Evolutionary conservation across 1,140 invertebrate species (phyloP).

Genomic region (Drosophila burlai): DNA sequence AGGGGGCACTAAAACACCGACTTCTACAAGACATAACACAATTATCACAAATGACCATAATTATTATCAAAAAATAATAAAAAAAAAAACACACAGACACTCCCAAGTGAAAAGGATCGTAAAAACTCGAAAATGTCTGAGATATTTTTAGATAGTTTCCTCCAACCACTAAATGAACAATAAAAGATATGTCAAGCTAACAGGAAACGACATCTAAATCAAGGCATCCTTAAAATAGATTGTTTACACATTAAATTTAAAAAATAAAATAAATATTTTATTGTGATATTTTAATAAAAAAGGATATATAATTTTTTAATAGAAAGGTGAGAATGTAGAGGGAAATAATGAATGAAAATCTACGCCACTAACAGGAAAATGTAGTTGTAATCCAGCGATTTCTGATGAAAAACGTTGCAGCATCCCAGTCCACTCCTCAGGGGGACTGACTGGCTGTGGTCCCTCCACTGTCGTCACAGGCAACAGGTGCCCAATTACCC

Average conservation of each 20-base stretch:
- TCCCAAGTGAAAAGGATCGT: constrained; percentile 62
- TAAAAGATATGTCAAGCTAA: constrained; percentile 49
- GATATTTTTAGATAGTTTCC: constrained; percentile 36
- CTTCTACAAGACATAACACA: constrained; percentile 60
- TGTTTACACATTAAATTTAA: not conserved
- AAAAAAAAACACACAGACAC: constrained; percentile 13
- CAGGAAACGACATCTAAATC: constrained; percentile 11
- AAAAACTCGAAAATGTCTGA: constrained; percentile 43
- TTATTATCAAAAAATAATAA: constrained; percentile 80
- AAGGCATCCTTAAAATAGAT: not conserved
- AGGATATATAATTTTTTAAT: too few relatives aligned
- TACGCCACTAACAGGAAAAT: constrained; percentile 1
- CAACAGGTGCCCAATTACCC: constrained; percentile 79
- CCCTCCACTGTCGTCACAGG: constrained; percentile 41
- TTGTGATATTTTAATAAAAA: not conserved
- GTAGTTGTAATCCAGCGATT: constrained; percentile 1
- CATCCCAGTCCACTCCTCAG: constrained; percentile 45
- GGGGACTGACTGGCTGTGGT: constrained; percentile 2
- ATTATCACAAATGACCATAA: constrained; percentile 83
- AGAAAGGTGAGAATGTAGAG: not conserved
- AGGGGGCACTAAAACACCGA: constrained; percentile 40
- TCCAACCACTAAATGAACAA: constrained; percentile 9
- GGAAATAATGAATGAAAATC: constrained; percentile 3
- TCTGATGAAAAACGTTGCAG: constrained; percentile 30
- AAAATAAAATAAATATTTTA: not conserved